Conservation (phyloP, 2,888 invertebrate species). For the Tuberolachnus salignus region DNA sequence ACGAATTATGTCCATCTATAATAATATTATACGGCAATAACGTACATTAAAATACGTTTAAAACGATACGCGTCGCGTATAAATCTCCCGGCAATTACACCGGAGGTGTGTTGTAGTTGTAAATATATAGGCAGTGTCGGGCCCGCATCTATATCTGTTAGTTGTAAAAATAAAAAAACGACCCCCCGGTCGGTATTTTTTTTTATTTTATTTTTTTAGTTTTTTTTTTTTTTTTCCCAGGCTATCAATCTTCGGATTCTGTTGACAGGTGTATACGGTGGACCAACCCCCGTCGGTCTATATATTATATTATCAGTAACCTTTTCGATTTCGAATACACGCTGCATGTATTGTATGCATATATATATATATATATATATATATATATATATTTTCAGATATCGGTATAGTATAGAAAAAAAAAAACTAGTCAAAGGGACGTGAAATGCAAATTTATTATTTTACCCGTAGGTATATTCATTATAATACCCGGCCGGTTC, state of each 20-base stretch:
- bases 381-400: no score
- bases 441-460: constrained; percentile 3
- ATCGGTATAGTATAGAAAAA: background rate
- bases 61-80: constrained; percentile 25
- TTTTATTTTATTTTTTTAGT: no score
- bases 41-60: constrained; percentile 5
- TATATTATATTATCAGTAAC: constrained; percentile 32
- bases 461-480: background rate
- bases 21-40: no score
- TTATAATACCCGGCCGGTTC: background rate
- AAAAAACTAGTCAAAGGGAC: background rate
- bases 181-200: constrained; percentile 1
- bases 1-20: constrained; percentile 7
- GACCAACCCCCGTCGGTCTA: background rate
- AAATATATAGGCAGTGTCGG: background rate
- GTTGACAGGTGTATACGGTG: constrained; percentile 43
- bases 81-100: constrained; percentile 40
- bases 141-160: constrained; percentile 7
- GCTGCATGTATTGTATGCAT: background rate
- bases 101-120: background rate
- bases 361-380: no score
- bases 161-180: constrained; percentile 29
- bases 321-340: constrained; percentile 24
- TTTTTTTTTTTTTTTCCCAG: no score
- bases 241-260: constrained; percentile 50